Percentiles rank a stretch among this genome's conserved stretches.
Conservation (phyloP, 2,113 vertebrate species). For the Platysternon megacephalum region DNA sequence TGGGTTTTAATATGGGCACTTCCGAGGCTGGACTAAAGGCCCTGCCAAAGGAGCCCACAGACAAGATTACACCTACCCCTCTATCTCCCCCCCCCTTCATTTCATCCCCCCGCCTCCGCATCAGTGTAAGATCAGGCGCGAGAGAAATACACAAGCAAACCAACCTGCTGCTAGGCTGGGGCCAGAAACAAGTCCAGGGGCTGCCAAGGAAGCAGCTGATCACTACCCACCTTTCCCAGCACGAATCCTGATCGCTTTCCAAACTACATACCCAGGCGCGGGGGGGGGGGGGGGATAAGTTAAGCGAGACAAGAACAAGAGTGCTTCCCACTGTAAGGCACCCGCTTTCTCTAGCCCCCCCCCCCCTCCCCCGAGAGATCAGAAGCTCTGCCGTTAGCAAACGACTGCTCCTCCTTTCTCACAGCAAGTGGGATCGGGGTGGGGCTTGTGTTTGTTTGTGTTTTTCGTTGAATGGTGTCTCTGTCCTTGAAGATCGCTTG, state of each 20-base stretch:
- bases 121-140: slow-evolving; percentile 7
- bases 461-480: neutral
- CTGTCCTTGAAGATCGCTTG: neutral
- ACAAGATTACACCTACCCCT: neutral
- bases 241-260: neutral
- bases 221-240: neutral
- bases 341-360: neutral
- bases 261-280: neutral
- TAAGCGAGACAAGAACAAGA: neutral
- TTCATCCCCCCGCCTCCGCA: neutral
- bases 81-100: neutral
- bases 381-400: neutral
- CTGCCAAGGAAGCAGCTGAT: neutral
- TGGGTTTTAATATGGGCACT: neutral
- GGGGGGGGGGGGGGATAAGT: neutral
- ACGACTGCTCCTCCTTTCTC: neutral
- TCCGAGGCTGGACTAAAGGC: neutral
- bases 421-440: neutral
- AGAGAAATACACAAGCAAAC: slow-evolving; percentile 14
- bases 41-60: neutral
- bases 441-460: neutral
- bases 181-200: neutral
- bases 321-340: neutral
- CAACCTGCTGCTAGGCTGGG: neutral
- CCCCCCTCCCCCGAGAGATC: neutral